Base-by-base conservation (phyloP, 2,888 invertebrate species). In the Hybos culiciformis region DNA sequence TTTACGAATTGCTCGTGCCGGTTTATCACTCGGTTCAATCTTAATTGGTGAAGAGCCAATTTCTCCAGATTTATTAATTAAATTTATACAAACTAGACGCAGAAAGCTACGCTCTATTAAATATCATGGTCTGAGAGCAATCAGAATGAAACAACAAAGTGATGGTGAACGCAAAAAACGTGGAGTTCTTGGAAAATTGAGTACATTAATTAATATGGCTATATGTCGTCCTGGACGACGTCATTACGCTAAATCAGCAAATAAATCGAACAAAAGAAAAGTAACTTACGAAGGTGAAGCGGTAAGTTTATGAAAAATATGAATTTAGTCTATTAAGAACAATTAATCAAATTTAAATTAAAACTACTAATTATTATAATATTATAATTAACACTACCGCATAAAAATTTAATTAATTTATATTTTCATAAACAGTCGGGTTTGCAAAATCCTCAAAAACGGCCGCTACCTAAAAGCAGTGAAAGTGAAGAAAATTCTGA, bases 41-140 rank as follows among this genome's bases (percentile, higher is more conserved):
- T 42, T 62, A 41, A 55, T 63, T 17, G 62, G 65, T 21, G 55
- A 58, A 24, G 52, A 53, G 4, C 59, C 62, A 2, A 47, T 65
- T 2, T 50, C 55, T 4, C 53, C 62, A 3, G 24, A 51, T 7
- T 54, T 55, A 18, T 45, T 64, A 41, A 57, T 65, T 7, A 56
- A 59, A 46, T 61, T 59, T 17, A 54, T 65, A 42, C 61, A 65
- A 48, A 58, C 56, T 4, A 50, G 62, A 24, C 59, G 65, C 3
- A 55, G 59, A 37, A 60, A 59, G 26, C 39, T 65, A 36, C 54
- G 62, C 18, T 55, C 59, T 24, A 54, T 65, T 6, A 57, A 63
- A 3, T 42, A 59, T 5, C 53, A 54, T 11, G 64, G 63, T 5
- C 42, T 61, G 20, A 53, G 54, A 39, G 46, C 46, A 5, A 58